A percentile compares a stretch with the other conserved stretches of the same genome.
These are phyloP conservation scores for Noctuana brunneofusca DNA, from an alignment of 2,888 invertebrate genomes.

Conservation along the genomic window DNA sequence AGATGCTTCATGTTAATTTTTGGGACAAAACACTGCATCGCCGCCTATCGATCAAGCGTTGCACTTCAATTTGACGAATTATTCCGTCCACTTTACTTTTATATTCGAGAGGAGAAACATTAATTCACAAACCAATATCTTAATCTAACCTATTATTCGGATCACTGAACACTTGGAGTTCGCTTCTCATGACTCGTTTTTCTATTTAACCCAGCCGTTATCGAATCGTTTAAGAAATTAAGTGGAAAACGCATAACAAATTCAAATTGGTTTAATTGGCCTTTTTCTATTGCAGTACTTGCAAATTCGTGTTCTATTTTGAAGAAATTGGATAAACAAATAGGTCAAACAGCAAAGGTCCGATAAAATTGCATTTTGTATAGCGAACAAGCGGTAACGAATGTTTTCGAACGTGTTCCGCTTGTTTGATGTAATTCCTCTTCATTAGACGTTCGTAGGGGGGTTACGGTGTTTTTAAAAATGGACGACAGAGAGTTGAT, in stretches of 20 bases:
- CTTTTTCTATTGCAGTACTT: slow-evolving; percentile 6
- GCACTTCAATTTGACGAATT: not conserved
- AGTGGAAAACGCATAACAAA: slow-evolving; percentile 1
- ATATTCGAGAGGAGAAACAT: not conserved
- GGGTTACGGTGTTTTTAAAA: slow-evolving; percentile 30
- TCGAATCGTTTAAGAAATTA: not conserved
- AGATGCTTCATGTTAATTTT: slow-evolving; percentile 37
- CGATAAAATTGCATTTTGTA: slow-evolving; percentile 33
- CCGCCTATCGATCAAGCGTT: slow-evolving; percentile 9
- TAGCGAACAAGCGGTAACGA: slow-evolving; percentile 31
- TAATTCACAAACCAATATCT: not conserved
- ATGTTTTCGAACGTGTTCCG: slow-evolving; percentile 29
- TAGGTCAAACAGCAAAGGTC: slow-evolving; percentile 30
- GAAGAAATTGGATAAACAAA: slow-evolving; percentile 29
- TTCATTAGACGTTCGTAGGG: slow-evolving; percentile 29
- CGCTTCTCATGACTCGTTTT: not conserved
- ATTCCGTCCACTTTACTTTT: slow-evolving; percentile 1
- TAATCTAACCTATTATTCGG: not conserved
- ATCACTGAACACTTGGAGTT: not conserved
- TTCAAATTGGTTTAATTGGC: not conserved
- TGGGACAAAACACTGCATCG: slow-evolving; percentile 19
- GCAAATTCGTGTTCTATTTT: slow-evolving; percentile 27
- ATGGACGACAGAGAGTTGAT: slow-evolving; percentile 11
- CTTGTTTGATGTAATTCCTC: slow-evolving; percentile 34
- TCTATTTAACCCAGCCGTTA: not conserved